Conservation (phyloP, 1,140 invertebrate species). For the Pomacea maculata region DNA sequence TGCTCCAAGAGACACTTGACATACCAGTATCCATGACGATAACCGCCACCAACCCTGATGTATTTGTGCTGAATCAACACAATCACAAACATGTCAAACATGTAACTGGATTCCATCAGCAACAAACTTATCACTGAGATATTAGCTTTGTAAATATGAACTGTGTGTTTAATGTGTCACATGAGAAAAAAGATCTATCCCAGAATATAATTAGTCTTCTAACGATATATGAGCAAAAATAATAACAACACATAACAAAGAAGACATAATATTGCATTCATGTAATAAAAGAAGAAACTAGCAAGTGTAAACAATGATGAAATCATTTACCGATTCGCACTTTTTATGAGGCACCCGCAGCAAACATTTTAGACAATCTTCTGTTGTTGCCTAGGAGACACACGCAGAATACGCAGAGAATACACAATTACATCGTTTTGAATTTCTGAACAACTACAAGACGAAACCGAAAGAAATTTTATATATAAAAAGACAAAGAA, state of each 20-base stretch:
- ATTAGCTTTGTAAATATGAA: too few species aligned
- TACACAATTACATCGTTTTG: too few species aligned
- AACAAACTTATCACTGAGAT: too few species aligned
- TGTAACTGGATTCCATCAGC: too few species aligned
- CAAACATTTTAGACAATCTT: conserved; percentile 63
- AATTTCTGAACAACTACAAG: too few species aligned
- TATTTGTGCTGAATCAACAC: conserved; percentile 61
- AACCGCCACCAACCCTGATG: conserved; percentile 64
- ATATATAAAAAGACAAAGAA: neutral
- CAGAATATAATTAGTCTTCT: too few species aligned
- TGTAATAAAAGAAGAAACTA: neutral
- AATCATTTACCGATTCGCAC: conserved; percentile 60
- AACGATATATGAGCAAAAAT: too few species aligned
- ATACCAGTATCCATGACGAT: conserved; percentile 65
- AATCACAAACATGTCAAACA: neutral
- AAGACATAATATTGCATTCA: neutral
- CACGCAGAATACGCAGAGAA: neutral
- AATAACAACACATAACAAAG: too few species aligned
- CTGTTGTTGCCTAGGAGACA: conserved; percentile 46
- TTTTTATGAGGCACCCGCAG: conserved; percentile 60
- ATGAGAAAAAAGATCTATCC: too few species aligned
- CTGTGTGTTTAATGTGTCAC: too few species aligned
- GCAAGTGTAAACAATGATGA: neutral
- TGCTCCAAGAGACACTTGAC: conserved; percentile 62
- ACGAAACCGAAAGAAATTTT: neutral